phyloP scores from a whole-genome alignment of 2,888 invertebrate genomes.

The Agrilus cyanescens region DNA sequence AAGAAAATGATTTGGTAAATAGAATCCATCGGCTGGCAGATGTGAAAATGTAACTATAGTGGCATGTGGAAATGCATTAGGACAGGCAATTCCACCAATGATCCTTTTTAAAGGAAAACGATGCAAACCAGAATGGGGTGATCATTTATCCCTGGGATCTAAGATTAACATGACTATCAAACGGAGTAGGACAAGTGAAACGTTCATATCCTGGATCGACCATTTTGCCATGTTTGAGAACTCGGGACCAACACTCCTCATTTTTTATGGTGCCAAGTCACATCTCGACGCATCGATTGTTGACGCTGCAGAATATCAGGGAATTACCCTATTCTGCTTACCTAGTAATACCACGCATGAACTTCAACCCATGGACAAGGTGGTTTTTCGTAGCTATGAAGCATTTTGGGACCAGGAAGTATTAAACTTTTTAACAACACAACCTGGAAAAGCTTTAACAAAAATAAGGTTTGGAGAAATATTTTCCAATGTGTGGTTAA shows the following conservation, averaged over 20 bases:
- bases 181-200: constrained; percentile 21
- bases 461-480: constrained; percentile 22
- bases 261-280: constrained; percentile 24
- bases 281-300: constrained; percentile 24
- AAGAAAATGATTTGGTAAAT: too few species aligned
- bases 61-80: constrained; percentile 24
- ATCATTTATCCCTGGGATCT: constrained; percentile 20
- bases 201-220: constrained; percentile 17
- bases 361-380: constrained; percentile 27
- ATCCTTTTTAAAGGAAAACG: constrained; percentile 23
- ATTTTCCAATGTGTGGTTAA: constrained; percentile 19
- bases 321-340: constrained; percentile 25
- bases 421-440: constrained; percentile 19
- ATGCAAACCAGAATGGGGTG: constrained; percentile 16
- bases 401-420: constrained; percentile 27
- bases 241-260: constrained; percentile 16
- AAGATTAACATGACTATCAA: constrained; percentile 18
- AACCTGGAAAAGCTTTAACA: constrained; percentile 19
- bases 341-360: constrained; percentile 29
- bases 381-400: constrained; percentile 24
- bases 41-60: constrained; percentile 25
- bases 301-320: constrained; percentile 20
- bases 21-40: too few species aligned
- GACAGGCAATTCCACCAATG: constrained; percentile 22
- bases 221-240: constrained; percentile 20